Evolutionary conservation across 2,888 invertebrate genomes (phyloP), one percentile per base, ranked within the genome.

Genomic region (Lycaena phlaeas): DNA sequence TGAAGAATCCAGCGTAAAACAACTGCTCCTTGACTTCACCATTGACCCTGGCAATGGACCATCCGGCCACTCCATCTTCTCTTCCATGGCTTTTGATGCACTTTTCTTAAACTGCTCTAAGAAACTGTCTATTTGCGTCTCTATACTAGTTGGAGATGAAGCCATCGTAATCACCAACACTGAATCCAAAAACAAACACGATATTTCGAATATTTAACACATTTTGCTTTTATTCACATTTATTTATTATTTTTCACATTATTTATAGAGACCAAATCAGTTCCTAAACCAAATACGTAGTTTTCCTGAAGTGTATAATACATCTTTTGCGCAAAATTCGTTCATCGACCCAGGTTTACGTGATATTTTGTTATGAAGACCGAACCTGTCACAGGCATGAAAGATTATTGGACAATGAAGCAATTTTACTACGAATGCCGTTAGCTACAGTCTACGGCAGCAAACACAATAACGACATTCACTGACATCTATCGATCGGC

Each of bases 41-140:
- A 86, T 74, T 28, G 70, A 63, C 40, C 74, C 76, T 43, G 79
- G 74, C 31, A 77, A 73, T n/a, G 73, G 61, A 44, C 78, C 74
- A 57, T 84, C 81, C 41, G 81, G 74, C 86, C 86, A 86, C 51
- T 86, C 86, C 65, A 81, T 79, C 41, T 75, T 64, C 50, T 87
- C 87, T 55, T 91, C 91, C 88, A 92, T 92, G 43, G 91, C 91
- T 64, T 89, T 90, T 41, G 91, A 91, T 55, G 92, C 92, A 82
- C 91, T 92, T 52, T 90, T 88, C 68, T 92, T 92, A 68, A 92
- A 92, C 68, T 92, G 92, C 85, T 92, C 92, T 71, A 92, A 78
- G 84, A 93, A 92, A 82, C 90, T 91, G 87, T 93, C 93, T 84
- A 93, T 92, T 86, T 92, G 92, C 61, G 90, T 91, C 85, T 93